Evolutionary conservation across 2,113 vertebrate species (phyloP), one percentile per base, ranked within the genome.

Genomic region (Muscicapa adusta): DNA sequence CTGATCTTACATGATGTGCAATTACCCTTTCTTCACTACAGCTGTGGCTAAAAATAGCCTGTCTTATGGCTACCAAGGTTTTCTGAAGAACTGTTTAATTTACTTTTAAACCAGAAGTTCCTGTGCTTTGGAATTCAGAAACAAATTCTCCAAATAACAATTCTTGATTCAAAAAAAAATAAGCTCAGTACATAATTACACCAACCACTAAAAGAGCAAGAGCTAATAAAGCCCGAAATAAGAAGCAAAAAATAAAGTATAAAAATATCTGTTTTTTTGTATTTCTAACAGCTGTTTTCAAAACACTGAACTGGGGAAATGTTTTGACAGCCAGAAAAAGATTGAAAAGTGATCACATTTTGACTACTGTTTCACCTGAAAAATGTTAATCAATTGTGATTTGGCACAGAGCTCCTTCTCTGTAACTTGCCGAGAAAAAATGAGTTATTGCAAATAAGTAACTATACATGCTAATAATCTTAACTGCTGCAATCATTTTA

Each of bases 111-210:
- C 19, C 9, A 71, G 47, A 72, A 56, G 9, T 51, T 75, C 29
- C 40, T 29, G 9, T 57, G 68, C 31, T 86, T 48, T 54, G 34
- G 29, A 61, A 75, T 85, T 82, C 48, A 83, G 62, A 88, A 91
- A 85, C 5, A 24, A 66, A 66, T 38, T 70, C 38, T 80, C 42
- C 31, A 83, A 36, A 28, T 7, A 72, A 65, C 5, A 36, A 33
- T 54, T 70, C 40, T 77, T 31, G 51, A 22, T 66, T 50, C 51
- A 4, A 38, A 53, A 74, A 53, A 26, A n/a, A 31, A n/a, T n/a
- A 4, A 4, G 0, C 1, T 45, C 16, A 19, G 7, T 14, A 12
- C 19, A 9, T 53, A 67, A 34, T 75, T 51, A 61, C 3, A 14
- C 8, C 28, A 72, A 38, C 10, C 33, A 86, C 19, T 23, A 50